Percentiles rank a stretch among this genome's conserved stretches.
Conservation (phyloP, 2,113 vertebrate genomes). For the Xiphophorus couchianus region DNA sequence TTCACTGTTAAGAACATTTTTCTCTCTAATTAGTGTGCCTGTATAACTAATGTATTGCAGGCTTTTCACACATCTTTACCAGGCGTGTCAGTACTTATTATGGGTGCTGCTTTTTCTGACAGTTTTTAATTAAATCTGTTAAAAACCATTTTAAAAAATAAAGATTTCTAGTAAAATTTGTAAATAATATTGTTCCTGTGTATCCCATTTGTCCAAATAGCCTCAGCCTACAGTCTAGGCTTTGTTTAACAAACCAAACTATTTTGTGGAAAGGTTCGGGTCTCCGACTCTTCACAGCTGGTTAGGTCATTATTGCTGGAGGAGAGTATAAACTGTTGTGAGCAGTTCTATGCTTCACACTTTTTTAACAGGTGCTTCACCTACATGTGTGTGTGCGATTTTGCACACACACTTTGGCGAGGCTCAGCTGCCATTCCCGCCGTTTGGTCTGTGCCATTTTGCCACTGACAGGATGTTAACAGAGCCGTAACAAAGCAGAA, state of each 20-base stretch:
- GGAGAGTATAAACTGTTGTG: not conserved
- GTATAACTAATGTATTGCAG: no score
- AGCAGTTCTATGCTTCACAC: constrained; percentile 6
- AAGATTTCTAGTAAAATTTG: not conserved
- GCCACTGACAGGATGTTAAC: constrained; percentile 62
- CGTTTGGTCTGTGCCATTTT: constrained; percentile 50
- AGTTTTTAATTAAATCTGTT: no score
- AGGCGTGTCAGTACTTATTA: no score
- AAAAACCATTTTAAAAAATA: no score
- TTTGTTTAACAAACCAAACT: constrained; percentile 25
- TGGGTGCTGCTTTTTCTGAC: no score
- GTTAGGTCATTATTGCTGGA: constrained; percentile 41
- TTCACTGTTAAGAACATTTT: no score
- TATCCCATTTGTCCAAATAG: not conserved
- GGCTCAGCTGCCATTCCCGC: constrained; percentile 44
- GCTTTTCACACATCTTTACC: no score
- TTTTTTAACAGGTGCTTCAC: constrained; percentile 26
- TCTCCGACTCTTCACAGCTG: constrained; percentile 32
- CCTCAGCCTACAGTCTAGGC: not conserved
- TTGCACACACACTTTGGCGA: constrained; percentile 44
- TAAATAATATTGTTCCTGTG: not conserved
- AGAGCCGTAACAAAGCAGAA: constrained; percentile 60
- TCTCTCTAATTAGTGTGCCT: no score
- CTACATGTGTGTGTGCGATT: not conserved
- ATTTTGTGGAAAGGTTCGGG: constrained; percentile 35